Evolutionary conservation across 2,797 vertebrate species (phyloP), one percentile per base, ranked within the genome.

Genomic region (Steatocranus sp.): DNA sequence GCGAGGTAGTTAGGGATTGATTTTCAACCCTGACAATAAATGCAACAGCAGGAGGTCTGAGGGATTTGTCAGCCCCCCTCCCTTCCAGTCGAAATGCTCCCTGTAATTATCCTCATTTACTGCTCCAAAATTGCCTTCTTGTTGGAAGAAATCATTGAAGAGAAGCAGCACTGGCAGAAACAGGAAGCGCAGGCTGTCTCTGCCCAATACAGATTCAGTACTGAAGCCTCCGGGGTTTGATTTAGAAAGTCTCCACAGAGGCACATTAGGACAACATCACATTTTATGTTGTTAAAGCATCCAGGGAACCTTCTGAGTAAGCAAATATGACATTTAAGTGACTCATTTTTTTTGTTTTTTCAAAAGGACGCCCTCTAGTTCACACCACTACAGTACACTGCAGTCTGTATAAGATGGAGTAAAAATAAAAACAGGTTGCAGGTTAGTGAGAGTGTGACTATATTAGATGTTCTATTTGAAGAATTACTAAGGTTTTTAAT

Each of bases 251-350:
- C 70, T 84, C 38, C 91, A 74, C 85, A 81, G 82, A 83, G 27
- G 15, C 25, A 49, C 18, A 20, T 61, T 11, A 43, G 76, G 80
- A 85, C 56, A 87, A 51, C 18, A 54, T 70, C 75, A 49, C 25
- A 66, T 79, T 84, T 86, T 14, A 38, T 89, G 76, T 79, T 86
- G 43, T 81, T 70, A 78, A 84, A 86, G 66, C 79, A 77, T 79
- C 27, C 50, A 38, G 76, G 54, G 68, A 87, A 68, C 11, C 51
- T 49, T 89, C 66, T 85, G 87, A 92, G 84, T 87, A 87, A 83
- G 87, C 89, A 88, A 80, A 90, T 32, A 86, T 87, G 91, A 86
- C 90, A 88, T 91, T 88, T 87, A 83, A 58, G 41, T 90, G 90
- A 91, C 78, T 91, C 87, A 86, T 76, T 43, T 84, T 92, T 87